Evolutionary conservation across 2,888 invertebrate genomes (phyloP).

Genomic region (Linnaemya vulpina): DNA sequence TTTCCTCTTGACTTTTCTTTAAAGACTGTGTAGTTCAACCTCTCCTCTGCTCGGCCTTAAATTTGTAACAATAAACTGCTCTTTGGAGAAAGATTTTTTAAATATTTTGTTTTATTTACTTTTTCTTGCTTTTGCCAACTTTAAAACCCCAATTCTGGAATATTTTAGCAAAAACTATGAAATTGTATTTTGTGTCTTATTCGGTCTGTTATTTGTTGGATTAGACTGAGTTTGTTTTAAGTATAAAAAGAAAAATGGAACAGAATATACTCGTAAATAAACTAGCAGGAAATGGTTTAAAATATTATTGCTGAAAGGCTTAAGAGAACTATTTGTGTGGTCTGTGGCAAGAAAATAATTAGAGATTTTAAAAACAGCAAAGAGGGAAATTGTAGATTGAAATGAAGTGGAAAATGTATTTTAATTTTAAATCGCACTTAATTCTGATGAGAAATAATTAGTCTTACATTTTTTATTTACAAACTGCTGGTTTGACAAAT

Average conservation of each 20-base stretch:
- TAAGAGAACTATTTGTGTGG: slow-evolving; percentile 18
- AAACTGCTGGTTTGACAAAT: no score
- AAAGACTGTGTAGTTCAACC: not conserved
- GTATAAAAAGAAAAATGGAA: slow-evolving; percentile 2
- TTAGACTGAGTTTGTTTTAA: slow-evolving; percentile 20
- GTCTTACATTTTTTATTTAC: no score
- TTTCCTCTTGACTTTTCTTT: slow-evolving; percentile 12
- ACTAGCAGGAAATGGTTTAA: not conserved
- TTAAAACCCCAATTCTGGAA: slow-evolving; percentile 51
- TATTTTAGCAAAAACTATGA: slow-evolving; percentile 44
- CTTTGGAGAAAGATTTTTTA: not conserved
- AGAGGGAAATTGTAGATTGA: not conserved
- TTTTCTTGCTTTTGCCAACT: not conserved
- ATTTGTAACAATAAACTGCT: slow-evolving; percentile 25
- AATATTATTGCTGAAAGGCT: slow-evolving; percentile 22
- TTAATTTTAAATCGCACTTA: no score
- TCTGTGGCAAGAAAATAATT: slow-evolving; percentile 35
- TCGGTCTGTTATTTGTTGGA: slow-evolving; percentile 23
- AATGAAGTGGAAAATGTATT: not conserved
- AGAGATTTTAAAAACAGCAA: not conserved
- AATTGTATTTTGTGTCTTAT: slow-evolving; percentile 21
- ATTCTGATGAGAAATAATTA: no score
- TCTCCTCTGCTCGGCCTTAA: not conserved
- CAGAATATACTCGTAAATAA: not conserved
- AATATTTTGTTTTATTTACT: not conserved